Evolutionary conservation across 2,113 vertebrate species (phyloP).

Genomic region (Myodes glareolus): DNA sequence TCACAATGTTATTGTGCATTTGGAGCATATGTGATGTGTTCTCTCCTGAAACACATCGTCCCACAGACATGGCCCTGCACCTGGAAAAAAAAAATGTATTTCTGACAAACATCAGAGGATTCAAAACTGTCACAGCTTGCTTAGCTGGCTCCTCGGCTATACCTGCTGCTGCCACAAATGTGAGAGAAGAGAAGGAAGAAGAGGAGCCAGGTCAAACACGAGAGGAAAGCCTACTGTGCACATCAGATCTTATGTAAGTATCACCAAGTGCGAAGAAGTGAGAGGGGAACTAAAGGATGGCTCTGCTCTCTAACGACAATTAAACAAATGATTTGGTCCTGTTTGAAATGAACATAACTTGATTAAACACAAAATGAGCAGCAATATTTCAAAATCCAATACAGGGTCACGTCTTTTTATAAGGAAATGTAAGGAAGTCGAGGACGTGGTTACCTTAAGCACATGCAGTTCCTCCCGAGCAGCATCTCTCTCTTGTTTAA

Average conservation of each 20-base stretch:
- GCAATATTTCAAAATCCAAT: neutral
- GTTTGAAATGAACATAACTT: slow-evolving; percentile 1
- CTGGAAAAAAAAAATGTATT: neutral
- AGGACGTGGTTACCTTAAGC: slow-evolving; percentile 89
- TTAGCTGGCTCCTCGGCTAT: neutral
- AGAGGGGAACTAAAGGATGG: neutral
- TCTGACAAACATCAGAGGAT: neutral
- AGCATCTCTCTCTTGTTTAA: slow-evolving; percentile 90
- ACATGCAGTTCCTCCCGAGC: slow-evolving; percentile 90
- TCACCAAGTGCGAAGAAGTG: neutral
- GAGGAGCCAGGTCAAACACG: neutral
- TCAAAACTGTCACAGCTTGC: neutral
- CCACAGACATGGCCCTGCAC: neutral
- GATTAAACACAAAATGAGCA: slow-evolving; percentile 14
- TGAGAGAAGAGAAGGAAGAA: neutral
- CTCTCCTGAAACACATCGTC: neutral
- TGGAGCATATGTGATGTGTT: neutral
- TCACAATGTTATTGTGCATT: slow-evolving; percentile 2
- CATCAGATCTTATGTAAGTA: neutral
- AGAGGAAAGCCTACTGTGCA: neutral
- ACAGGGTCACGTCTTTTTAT: neutral
- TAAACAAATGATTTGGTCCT: neutral
- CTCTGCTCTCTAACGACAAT: neutral
- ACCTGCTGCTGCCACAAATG: neutral
- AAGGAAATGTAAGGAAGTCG: slow-evolving; percentile 28